phyloP scores from a whole-genome alignment of 2,888 invertebrate species.

The Trichacis sp. region DNA sequence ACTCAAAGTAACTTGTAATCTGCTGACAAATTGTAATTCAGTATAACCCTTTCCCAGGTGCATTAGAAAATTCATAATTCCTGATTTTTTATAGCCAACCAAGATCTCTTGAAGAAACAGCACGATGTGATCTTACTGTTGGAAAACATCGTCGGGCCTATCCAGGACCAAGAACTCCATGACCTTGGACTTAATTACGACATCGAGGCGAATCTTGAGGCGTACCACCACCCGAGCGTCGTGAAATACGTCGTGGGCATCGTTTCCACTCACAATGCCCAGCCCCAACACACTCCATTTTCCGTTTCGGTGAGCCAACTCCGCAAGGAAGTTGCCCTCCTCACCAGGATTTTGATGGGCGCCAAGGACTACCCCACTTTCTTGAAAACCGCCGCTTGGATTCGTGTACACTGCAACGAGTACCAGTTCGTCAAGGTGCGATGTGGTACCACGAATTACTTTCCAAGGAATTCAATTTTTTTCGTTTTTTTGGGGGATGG shows the following conservation, averaged over 20 bases:
- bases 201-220: constrained; percentile 73
- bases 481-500: too few species aligned
- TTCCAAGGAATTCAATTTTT: too few species aligned
- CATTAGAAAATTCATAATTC: too few species aligned
- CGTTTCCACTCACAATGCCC: constrained; percentile 71
- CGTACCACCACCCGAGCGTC: constrained; percentile 69
- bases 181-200: constrained; percentile 74
- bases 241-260: constrained; percentile 73
- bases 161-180: constrained; percentile 71
- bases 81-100: constrained; percentile 69
- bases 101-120: constrained; percentile 72
- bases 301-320: constrained; percentile 75
- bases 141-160: constrained; percentile 76
- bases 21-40: too few species aligned
- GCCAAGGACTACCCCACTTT: constrained; percentile 81
- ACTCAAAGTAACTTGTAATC: too few species aligned
- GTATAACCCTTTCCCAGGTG: too few species aligned
- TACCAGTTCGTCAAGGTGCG: constrained; percentile 73
- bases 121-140: constrained; percentile 73
- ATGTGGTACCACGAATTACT: too few species aligned
- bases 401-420: constrained; percentile 78
- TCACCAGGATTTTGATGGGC: constrained; percentile 78
- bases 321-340: constrained; percentile 74
- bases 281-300: constrained; percentile 75
- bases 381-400: constrained; percentile 77